Percentiles rank a stretch among this genome's conserved stretches.
Evolutionary conservation across 2,113 vertebrate genomes (phyloP).

Genomic region (Erythrolamprus reginae): DNA sequence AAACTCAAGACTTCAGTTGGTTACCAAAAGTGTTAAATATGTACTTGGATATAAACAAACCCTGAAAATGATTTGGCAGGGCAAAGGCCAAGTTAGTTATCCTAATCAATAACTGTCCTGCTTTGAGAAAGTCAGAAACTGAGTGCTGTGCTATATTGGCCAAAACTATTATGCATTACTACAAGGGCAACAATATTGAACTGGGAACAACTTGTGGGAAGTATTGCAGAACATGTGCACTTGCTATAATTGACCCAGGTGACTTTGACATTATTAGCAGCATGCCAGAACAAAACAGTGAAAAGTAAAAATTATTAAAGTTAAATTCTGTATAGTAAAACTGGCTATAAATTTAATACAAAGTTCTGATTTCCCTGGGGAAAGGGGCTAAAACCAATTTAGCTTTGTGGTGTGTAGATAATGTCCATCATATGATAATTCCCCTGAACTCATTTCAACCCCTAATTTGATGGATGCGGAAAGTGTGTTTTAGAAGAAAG

Average conservation of each 20-base stretch:
- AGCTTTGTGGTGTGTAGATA: not conserved
- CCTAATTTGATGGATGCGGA: not conserved
- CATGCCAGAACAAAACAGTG: not conserved
- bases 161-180: slow-evolving; percentile 89
- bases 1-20: slow-evolving; percentile 95
- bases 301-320: not conserved
- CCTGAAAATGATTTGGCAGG: slow-evolving; percentile 97
- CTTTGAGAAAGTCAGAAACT: slow-evolving; percentile 90
- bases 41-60: slow-evolving; percentile 91
- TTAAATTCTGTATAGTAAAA: not conserved
- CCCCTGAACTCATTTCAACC: not conserved
- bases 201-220: slow-evolving; percentile 93
- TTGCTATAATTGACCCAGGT: slow-evolving; percentile 98
- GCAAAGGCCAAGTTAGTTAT: slow-evolving; percentile 63
- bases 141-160: slow-evolving; percentile 95
- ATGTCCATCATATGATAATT: not conserved
- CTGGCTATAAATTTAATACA: not conserved
- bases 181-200: slow-evolving; percentile 97
- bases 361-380: not conserved
- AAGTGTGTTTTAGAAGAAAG: not conserved
- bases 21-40: slow-evolving; percentile 99
- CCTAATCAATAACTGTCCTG: not conserved
- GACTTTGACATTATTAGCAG: not conserved
- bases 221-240: slow-evolving; percentile 92
- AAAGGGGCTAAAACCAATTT: not conserved